phyloP scores from a whole-genome alignment of 2,888 invertebrate genomes.

The Stenotaenia linearis region DNA sequence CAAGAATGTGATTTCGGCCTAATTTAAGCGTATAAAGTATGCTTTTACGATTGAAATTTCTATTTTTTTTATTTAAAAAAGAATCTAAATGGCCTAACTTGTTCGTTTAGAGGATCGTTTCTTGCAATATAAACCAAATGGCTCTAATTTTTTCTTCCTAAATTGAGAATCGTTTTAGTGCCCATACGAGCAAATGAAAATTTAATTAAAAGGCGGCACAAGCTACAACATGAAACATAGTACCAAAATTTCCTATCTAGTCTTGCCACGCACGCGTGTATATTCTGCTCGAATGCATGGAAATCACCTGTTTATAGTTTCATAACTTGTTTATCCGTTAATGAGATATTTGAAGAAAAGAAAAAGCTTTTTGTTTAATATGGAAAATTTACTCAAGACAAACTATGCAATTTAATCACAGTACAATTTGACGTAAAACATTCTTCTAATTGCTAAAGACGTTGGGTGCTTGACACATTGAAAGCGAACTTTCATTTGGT shows the following conservation, averaged over 20 bases:
- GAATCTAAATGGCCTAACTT: background rate
- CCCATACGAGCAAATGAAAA: constrained; percentile 5
- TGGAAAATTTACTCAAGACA: background rate
- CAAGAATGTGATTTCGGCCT: background rate
- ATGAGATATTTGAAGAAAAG: background rate
- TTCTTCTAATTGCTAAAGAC: background rate
- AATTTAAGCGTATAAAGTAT: background rate
- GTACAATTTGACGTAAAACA: background rate
- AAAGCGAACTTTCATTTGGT: background rate
- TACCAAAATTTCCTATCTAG: background rate
- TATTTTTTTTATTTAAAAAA: background rate
- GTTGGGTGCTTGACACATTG: background rate
- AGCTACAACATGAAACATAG: background rate
- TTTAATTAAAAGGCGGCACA: background rate
- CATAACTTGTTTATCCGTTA: background rate
- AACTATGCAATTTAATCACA: background rate
- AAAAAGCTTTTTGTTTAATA: background rate
- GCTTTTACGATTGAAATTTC: background rate
- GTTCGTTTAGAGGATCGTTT: constrained; percentile 1
- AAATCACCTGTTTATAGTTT: constrained; percentile 1
- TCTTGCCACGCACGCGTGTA: background rate
- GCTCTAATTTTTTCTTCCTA: background rate
- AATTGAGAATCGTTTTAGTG: background rate
- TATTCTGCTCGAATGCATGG: background rate
- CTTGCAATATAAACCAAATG: constrained; percentile 4